A percentile compares a stretch with the other conserved stretches of the same genome.
These are phyloP conservation scores for Priocnemis perturbator DNA, from an alignment of 2,888 invertebrate species.

Conservation along the genomic window DNA sequence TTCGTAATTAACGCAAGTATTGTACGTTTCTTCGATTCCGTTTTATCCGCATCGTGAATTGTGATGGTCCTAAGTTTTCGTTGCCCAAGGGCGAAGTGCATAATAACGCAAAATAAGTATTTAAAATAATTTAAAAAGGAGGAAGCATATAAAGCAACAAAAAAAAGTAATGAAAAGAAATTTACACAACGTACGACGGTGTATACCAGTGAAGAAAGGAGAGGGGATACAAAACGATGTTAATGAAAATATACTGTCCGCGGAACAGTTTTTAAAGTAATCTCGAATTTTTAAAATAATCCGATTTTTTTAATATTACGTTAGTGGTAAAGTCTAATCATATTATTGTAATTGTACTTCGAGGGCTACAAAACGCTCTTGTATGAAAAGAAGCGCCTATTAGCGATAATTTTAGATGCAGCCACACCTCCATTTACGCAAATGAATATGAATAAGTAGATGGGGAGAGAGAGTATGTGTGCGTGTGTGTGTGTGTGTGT, in stretches of 20 bases:
- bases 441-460: slow-evolving; percentile 60
- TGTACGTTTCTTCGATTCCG: slow-evolving; percentile 41
- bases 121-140: slow-evolving; percentile 55
- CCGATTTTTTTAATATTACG: slow-evolving; percentile 62
- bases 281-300: slow-evolving; percentile 65
- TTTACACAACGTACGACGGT: slow-evolving; percentile 48
- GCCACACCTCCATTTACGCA: slow-evolving; percentile 50
- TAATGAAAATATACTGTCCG: slow-evolving; percentile 55
- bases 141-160: no score
- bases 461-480: neutral
- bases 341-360: slow-evolving; percentile 60
- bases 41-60: slow-evolving; percentile 49
- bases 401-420: slow-evolving; percentile 62
- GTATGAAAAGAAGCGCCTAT: slow-evolving; percentile 62
- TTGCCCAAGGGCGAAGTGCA: slow-evolving; percentile 69
- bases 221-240: neutral
- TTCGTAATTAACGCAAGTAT: slow-evolving; percentile 33
- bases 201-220: slow-evolving; percentile 65
- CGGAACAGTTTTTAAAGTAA: slow-evolving; percentile 63
- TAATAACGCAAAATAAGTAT: slow-evolving; percentile 64
- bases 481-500: no score
- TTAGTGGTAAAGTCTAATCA: slow-evolving; percentile 65
- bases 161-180: slow-evolving; percentile 11
- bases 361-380: slow-evolving; percentile 41
- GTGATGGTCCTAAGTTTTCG: slow-evolving; percentile 64